phyloP scores from a whole-genome alignment of 2,888 invertebrate genomes.

The Lymantria dispar region DNA sequence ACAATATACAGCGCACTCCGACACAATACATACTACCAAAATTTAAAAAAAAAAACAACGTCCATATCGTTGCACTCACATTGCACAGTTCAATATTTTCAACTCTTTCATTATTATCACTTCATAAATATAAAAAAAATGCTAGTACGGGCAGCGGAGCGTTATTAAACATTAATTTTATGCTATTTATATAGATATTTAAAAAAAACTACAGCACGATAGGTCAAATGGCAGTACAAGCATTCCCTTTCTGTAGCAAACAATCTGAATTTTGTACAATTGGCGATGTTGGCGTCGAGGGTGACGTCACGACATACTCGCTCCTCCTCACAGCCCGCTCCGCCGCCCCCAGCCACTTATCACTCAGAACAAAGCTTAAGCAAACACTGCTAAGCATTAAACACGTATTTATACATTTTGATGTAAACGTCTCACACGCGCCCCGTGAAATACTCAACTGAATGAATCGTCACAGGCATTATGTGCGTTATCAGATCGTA shows the following conservation, averaged over 20 bases:
- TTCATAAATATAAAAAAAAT: slow-evolving; percentile 27
- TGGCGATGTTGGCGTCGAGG: no score
- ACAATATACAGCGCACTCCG: slow-evolving; percentile 59
- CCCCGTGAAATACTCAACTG: slow-evolving; percentile 12
- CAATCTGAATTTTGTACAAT: no score
- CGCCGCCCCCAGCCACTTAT: slow-evolving; percentile 7
- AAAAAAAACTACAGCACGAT: not conserved
- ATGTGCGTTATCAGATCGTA: slow-evolving; percentile 38
- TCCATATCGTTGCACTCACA: slow-evolving; percentile 49
- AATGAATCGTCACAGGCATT: slow-evolving; percentile 29
- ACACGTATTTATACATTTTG: slow-evolving; percentile 29
- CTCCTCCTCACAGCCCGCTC: not conserved
- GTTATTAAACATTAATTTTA: not conserved
- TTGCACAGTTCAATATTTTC: slow-evolving; percentile 37
- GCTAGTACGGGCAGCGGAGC: slow-evolving; percentile 11
- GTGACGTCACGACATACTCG: no score
- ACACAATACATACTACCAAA: slow-evolving; percentile 17
- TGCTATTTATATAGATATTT: not conserved
- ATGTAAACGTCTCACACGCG: slow-evolving; percentile 19
- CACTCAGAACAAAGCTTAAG: slow-evolving; percentile 32
- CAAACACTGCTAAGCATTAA: slow-evolving; percentile 26
- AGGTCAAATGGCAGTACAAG: not conserved
- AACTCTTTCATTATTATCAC: slow-evolving; percentile 27
- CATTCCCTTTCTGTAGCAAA: no score
- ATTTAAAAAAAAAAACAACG: slow-evolving; percentile 37